phyloP scores from a whole-genome alignment of 1,140 invertebrate genomes.

The Polyergus mexicanus region DNA sequence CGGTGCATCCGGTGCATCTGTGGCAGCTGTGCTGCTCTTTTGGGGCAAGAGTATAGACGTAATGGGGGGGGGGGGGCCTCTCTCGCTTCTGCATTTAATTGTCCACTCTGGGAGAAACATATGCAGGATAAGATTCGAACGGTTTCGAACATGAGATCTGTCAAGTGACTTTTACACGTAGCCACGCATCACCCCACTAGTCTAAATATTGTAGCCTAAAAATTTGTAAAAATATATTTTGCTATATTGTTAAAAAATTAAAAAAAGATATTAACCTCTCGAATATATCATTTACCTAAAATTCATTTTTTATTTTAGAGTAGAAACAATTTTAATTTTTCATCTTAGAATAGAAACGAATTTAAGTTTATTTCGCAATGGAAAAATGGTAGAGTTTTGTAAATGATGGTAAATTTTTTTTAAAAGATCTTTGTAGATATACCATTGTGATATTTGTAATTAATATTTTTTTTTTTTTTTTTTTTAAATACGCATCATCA shows the following conservation, averaged over 20 bases:
- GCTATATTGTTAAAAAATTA: neutral
- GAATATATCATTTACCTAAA: neutral
- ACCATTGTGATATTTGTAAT: neutral
- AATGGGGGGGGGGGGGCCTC: no score
- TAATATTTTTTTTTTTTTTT: neutral
- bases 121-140: no score
- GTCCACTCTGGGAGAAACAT: no score
- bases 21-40: no score
- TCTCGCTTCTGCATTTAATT: no score
- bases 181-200: no score
- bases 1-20: no score
- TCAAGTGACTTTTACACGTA: no score
- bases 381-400: neutral
- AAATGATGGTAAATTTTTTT: neutral
- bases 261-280: neutral
- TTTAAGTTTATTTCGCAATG: neutral
- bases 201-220: neutral
- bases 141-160: no score
- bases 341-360: neutral
- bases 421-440: neutral
- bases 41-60: no score
- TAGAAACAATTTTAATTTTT: no score
- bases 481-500: neutral
- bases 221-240: conserved; percentile 17
- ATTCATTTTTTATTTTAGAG: neutral